Evolutionary conservation across 2,888 invertebrate species (phyloP), one percentile per base, ranked within the genome.

Genomic region (Platerodrilus igneus): DNA sequence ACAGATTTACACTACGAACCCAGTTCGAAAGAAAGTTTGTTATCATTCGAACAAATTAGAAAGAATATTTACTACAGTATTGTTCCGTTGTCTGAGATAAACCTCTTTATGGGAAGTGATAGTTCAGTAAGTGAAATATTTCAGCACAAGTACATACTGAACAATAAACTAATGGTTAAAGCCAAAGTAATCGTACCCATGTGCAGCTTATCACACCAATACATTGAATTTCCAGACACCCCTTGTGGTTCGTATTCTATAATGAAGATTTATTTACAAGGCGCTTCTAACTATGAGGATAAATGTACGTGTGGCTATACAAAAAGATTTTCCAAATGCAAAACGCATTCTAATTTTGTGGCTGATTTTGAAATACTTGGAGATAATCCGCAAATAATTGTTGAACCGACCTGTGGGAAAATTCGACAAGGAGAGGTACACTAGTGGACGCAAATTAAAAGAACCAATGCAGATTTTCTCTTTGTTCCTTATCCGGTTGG

Each of bases 221-320:
- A 42, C n/a, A 35, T 58, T 1, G 42, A 43, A 17, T 53, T 59
- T 28, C 59, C 57, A 1, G 51, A 52, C 17, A 61, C 61, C 4
- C 59, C 61, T 3, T 54, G 59, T 23, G 59, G 58, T 1, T 61
- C 61, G 0, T 55, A 51, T 28, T 54, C 57, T 2, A 36, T 45
- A 3, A 51, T 54, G 50, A 34, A 19, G 2, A 40, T 57, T 5
- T 41, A 50, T 8, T 35, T 58, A 19, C 34, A 41, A 13, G 32
- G 36, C 4, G 37, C 14, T 0, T 14, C 9, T n/a, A 15, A 31
- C 11, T 14, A 22, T 8, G n/a, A n/a, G n/a, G n/a, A n/a, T n/a
- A 17, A 30, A 14, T 51, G 52, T 20, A n/a, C 29, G 4, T 52
- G 55, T 27, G 47, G 49, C 1, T 49, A 45, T 14, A 29, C 28